Base-by-base conservation (phyloP, 2,113 vertebrate species). In the Andinoacara biseriatus region DNA sequence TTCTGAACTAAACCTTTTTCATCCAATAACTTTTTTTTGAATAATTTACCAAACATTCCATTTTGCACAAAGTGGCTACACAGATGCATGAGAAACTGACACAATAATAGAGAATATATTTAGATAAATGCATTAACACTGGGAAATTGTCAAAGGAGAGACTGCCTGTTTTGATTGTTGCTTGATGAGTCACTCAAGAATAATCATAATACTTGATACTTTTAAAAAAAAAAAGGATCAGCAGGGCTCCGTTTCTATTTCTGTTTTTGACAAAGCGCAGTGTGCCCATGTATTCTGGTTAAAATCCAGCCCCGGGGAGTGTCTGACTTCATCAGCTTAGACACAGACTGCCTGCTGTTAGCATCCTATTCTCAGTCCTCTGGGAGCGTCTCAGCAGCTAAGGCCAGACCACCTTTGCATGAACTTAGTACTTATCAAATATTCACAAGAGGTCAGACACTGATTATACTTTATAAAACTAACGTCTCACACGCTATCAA, bases 281-380 rank as follows among this genome's bases (percentile, higher is more conserved):
- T 59, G 33, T 57, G 10, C 33, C 46, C 1, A 1, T 72, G 26
- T 52, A 6, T 54, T 82, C 59, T 58, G 69, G 62, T 56, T 85
- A 26, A 35, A 78, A 82, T 86, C 63, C 57, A 85, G 59, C 82
- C 59, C 31, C 56, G 74, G 76, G 60, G 18, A 59, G 49, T 46
- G 76, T 72, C 79, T 81, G 58, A 58, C 77, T 81, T 59, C 61
- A 83, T 87, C 80, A 87, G 75, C 69, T 80, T 85, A 84, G 65
- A 89, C 75, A 60, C 5, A 0, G 76, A 29, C 69, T 58, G 54
- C 58, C 78, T 87, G 87, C 84, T 83, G 83, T 81, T 78, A 62
- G 80, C 67, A 77, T 82, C 58, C 56, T 56, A 24, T 10, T 76
- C 78, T 80, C 38, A 13, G 43, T 49, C 61, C 76, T 79, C 33